Evolutionary conservation across 2,797 vertebrate species (phyloP).

Genomic region (Eulemur rubriventer): DNA sequence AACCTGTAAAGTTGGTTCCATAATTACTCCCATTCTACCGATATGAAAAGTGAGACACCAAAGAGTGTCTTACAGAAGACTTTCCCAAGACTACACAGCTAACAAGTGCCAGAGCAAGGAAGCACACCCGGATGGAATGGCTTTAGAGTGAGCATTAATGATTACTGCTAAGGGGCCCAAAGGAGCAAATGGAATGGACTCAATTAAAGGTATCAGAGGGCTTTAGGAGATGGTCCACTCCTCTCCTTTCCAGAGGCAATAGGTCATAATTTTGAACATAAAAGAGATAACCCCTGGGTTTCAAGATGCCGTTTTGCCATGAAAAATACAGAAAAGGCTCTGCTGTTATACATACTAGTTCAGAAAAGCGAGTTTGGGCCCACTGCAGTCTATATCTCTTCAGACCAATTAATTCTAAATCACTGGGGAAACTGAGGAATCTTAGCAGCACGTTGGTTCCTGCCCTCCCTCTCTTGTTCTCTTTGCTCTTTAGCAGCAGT

Average conservation of each 20-base stretch:
- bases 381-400: not conserved
- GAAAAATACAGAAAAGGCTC: not conserved
- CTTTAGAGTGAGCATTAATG: not conserved
- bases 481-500: not conserved
- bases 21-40: not conserved
- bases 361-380: not conserved
- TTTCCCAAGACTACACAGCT: not conserved
- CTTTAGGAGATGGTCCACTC: not conserved
- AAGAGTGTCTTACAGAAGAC: not conserved
- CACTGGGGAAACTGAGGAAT: not conserved
- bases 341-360: not conserved
- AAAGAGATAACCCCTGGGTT: not conserved
- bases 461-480: not conserved
- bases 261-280: not conserved
- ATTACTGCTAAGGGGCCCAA: not conserved
- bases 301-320: not conserved
- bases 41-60: not conserved
- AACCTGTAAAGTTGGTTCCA: not conserved
- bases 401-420: not conserved
- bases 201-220: not conserved
- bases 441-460: not conserved
- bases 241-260: not conserved
- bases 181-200: not conserved
- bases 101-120: not conserved
- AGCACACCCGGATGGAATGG: not conserved